A percentile compares a stretch with the other conserved stretches of the same genome.
These are phyloP conservation scores for Spilosoma lubricipeda DNA, from an alignment of 2,888 invertebrate genomes.

Conservation along the genomic window DNA sequence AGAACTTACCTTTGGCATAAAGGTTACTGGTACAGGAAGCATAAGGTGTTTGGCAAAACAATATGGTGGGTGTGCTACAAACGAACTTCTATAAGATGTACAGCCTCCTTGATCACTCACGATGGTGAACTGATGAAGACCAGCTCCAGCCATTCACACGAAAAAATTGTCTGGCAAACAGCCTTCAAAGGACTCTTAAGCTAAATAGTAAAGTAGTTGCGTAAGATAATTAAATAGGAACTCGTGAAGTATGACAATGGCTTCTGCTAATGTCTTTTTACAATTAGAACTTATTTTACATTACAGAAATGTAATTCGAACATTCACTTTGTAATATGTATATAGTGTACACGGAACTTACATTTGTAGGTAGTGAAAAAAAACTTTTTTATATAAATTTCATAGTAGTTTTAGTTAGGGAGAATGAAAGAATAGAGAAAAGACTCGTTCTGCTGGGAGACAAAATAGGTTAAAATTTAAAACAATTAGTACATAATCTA, in stretches of 20 bases:
- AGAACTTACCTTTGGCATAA: constrained; percentile 47
- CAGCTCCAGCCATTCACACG: constrained; percentile 50
- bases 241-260: neutral
- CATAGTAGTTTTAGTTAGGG: neutral
- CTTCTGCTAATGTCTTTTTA: neutral
- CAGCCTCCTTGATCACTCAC: constrained; percentile 53
- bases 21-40: constrained; percentile 53
- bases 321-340: neutral
- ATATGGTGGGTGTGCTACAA: constrained; percentile 63
- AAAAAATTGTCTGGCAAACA: constrained; percentile 44
- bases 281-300: neutral
- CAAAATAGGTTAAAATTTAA: neutral
- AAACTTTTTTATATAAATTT: neutral
- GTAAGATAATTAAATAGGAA: neutral
- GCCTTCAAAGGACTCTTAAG: constrained; percentile 41
- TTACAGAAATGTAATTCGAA: neutral
- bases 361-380: constrained; percentile 1
- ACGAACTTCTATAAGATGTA: constrained; percentile 51
- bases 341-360: neutral
- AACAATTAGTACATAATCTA: neutral
- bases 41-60: constrained; percentile 47
- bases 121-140: constrained; percentile 46
- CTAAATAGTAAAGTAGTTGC: constrained; percentile 15
- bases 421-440: neutral
- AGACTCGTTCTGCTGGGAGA: neutral